Evolutionary conservation across 2,888 invertebrate genomes (phyloP), one percentile per base, ranked within the genome.

Genomic region (Habroteleia sp.): DNA sequence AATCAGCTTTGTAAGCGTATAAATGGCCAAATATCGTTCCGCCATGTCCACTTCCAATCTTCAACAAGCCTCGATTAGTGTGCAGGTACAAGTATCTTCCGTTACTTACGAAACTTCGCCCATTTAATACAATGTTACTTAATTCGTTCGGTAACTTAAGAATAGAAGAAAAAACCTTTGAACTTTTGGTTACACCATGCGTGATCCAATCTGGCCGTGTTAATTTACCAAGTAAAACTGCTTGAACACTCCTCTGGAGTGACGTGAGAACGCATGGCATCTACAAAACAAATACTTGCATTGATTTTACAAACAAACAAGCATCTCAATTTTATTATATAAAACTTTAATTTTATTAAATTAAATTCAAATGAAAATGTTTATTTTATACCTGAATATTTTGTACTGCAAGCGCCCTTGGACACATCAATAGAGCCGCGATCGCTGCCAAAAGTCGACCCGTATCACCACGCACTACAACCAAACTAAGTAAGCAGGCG

Each of bases 1-100:
- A 96, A 87, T 96, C 94, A 16, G 94, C 92, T 87, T 96, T 96
- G 85, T 94, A 93, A 77, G 93, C 90, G 86, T 97, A 96, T 13
- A 97, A 91, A 84, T 96, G 95, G n/a, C 97, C 98, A 89, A 94
- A 94, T 78, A 96, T 92, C 3, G 98, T 97, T 77, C 96, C 96
- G 46, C 96, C 95, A 86, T 96, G 97, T 3, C 99, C 99, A 48
- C 97, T 96, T 10, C 99, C 99, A 74, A 99, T 93, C 90, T 99
- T 99, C 76, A 96, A 91, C 39, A 99, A 90, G 0, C 97, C 96
- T 81, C 93, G 93, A 5, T 94, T 93, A 20, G 95, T 93, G 81
- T 96, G 94, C 17, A 99, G 90, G 89, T 97, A 99, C 52, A 99
- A 91, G 89, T 92, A 97, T 77, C 94, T 93, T 5, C 98, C 98